These are phyloP conservation scores for Acanthurus leucopareius DNA, from an alignment of 2,797 vertebrate genomes.

Conservation along the genomic window DNA sequence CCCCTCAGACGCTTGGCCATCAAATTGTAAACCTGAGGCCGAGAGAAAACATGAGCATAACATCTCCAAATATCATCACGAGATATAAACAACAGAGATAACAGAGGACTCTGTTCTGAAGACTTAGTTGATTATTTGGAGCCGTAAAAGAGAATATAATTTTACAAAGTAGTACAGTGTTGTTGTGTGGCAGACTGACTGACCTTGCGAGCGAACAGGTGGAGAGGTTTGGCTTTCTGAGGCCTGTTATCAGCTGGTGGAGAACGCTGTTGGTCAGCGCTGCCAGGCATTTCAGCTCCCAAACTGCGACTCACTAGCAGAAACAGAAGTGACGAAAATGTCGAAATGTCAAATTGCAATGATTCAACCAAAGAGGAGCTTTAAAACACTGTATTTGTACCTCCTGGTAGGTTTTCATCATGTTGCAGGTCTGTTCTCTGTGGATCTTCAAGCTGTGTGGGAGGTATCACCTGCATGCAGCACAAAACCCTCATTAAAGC, in stretches of 20 bases:
- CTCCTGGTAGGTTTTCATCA: constrained; percentile 18
- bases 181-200: neutral
- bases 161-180: neutral
- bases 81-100: neutral
- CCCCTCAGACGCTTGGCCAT: constrained; percentile 87
- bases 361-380: neutral
- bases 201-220: constrained; percentile 90
- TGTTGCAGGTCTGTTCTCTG: neutral
- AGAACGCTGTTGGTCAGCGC: constrained; percentile 1
- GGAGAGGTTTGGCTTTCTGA: constrained; percentile 79
- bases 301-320: constrained; percentile 14
- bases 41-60: neutral
- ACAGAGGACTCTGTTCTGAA: neutral
- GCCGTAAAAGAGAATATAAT: neutral
- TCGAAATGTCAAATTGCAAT: neutral
- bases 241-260: constrained; percentile 69
- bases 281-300: neutral
- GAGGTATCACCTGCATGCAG: constrained; percentile 83
- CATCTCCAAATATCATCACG: neutral
- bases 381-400: constrained; percentile 47
- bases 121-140: neutral
- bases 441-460: constrained; percentile 81
- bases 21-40: constrained; percentile 88
- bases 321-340: neutral
- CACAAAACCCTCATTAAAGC: constrained; percentile 13